Conservation (phyloP, 2,888 invertebrate genomes). For the Tinea pellionella region DNA sequence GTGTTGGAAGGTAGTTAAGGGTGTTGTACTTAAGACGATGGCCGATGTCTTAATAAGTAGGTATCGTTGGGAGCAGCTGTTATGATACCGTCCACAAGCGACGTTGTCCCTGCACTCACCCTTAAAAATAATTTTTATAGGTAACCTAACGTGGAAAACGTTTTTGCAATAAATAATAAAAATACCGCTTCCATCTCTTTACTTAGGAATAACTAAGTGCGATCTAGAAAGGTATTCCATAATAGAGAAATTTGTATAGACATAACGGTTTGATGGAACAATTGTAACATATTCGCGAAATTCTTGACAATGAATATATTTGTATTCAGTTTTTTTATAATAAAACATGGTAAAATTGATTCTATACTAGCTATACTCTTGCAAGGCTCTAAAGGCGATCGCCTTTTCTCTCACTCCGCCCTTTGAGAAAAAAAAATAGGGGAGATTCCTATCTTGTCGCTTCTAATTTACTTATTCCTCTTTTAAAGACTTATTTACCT, state of each 20-base stretch:
- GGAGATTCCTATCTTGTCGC: slow-evolving; percentile 82
- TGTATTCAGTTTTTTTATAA: too few relatives aligned
- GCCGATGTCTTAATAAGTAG: slow-evolving; percentile 63
- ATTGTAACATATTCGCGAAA: too few relatives aligned
- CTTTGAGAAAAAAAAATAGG: slow-evolving; percentile 70
- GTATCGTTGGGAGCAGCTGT: slow-evolving; percentile 65
- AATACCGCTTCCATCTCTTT: too few relatives aligned
- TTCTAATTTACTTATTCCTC: slow-evolving; percentile 85
- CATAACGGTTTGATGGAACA: too few relatives aligned
- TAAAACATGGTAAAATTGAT: neutral
- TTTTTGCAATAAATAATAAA: slow-evolving; percentile 21
- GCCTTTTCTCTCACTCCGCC: slow-evolving; percentile 60
- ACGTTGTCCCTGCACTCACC: slow-evolving; percentile 57
- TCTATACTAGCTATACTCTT: slow-evolving; percentile 32
- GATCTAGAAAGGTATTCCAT: too few relatives aligned
- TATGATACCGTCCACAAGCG: slow-evolving; percentile 56
- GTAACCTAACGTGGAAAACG: slow-evolving; percentile 26
- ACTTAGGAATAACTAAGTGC: too few relatives aligned
- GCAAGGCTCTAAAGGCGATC: slow-evolving; percentile 36
- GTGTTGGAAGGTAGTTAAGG: slow-evolving; percentile 17
- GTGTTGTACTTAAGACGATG: slow-evolving; percentile 32
- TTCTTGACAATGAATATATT: too few relatives aligned
- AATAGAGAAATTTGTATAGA: too few relatives aligned
- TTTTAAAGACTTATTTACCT: slow-evolving; percentile 81
- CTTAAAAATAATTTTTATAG: slow-evolving; percentile 44